Evolutionary conservation across 2,888 invertebrate species (phyloP).

Genomic region (Chesias legatella): DNA sequence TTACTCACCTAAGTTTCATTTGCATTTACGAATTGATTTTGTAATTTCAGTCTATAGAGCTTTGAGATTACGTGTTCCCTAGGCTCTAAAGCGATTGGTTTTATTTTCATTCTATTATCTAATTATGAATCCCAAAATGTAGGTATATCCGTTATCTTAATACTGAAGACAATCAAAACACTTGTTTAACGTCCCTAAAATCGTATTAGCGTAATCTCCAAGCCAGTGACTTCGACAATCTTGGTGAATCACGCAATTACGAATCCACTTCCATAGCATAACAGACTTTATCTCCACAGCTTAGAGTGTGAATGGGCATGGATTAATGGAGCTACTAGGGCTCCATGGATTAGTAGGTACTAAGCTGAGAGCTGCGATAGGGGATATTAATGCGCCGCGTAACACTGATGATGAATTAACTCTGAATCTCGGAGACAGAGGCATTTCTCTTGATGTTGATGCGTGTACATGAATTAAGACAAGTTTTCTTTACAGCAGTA

Average conservation of each 20-base stretch:
- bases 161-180: slow-evolving; percentile 15
- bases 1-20: no score
- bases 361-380: slow-evolving; percentile 24
- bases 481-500: no score
- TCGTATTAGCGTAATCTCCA: slow-evolving; percentile 19
- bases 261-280: slow-evolving; percentile 30
- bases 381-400: slow-evolving; percentile 24
- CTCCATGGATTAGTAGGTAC: slow-evolving; percentile 24
- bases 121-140: no score
- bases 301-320: slow-evolving; percentile 13
- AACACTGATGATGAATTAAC: slow-evolving; percentile 26
- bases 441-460: slow-evolving; percentile 12
- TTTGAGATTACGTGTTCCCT: no score
- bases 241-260: slow-evolving; percentile 40
- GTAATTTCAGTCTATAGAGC: no score
- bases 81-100: no score
- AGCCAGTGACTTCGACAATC: slow-evolving; percentile 29
- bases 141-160: no score
- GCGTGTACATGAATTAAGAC: slow-evolving; percentile 1
- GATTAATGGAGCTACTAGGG: slow-evolving; percentile 13
- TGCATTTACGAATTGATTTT: no score
- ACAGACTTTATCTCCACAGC: slow-evolving; percentile 16
- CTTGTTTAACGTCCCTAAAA: slow-evolving; percentile 23
- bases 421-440: slow-evolving; percentile 13
- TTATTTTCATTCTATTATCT: no score